Percentiles rank a stretch among this genome's conserved stretches.
Evolutionary conservation across 2,113 vertebrate species (phyloP).

Genomic region (Tychaedon coryphoeus): DNA sequence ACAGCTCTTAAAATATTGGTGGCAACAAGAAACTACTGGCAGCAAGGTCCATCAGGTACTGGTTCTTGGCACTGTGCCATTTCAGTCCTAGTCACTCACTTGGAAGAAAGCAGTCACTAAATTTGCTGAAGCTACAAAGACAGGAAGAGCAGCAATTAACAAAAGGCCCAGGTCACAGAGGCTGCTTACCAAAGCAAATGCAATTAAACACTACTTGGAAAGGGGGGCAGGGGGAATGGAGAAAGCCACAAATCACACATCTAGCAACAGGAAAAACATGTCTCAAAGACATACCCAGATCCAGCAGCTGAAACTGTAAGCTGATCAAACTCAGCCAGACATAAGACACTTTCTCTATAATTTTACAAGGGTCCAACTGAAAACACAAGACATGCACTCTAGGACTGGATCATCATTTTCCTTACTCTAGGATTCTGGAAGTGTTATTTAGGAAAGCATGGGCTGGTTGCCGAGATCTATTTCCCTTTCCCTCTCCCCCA

Average conservation of each 20-base stretch:
- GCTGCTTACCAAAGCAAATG: neutral
- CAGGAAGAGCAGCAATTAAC: slow-evolving; percentile 6
- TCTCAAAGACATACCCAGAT: neutral
- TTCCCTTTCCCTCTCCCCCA: neutral
- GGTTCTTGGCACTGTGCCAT: neutral
- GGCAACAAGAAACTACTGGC: neutral
- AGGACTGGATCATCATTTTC: fast-evolving
- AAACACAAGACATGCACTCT: neutral
- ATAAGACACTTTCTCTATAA: neutral
- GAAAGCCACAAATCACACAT: neutral
- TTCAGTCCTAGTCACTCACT: neutral
- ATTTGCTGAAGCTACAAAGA: neutral
- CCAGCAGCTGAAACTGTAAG: neutral
- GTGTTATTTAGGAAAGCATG: neutral
- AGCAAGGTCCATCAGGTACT: neutral
- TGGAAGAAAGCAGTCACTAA: neutral
- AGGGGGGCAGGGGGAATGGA: neutral
- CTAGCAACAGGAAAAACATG: neutral
- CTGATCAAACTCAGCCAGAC: neutral
- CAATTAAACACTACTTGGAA: neutral
- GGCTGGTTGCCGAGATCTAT: neutral
- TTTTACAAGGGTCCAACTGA: neutral
- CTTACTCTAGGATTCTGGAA: neutral
- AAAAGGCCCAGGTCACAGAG: neutral
- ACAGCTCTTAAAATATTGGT: neutral